phyloP scores from a whole-genome alignment of 2,888 invertebrate species.

The Apamea epomidion region DNA sequence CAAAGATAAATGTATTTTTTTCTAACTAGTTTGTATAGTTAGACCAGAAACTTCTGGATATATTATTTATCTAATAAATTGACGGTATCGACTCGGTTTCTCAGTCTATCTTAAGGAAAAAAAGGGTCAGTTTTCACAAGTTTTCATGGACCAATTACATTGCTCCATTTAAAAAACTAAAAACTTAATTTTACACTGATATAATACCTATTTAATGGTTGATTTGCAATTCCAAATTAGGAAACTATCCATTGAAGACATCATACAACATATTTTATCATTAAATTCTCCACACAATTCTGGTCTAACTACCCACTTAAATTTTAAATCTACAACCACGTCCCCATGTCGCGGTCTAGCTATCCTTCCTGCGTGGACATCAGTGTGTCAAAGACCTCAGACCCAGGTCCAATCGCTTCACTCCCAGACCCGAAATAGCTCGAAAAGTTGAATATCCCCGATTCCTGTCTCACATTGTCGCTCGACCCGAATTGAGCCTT shows the following conservation, averaged over 20 bases:
- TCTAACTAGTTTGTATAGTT: constrained; percentile 53
- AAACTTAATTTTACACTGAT: not conserved
- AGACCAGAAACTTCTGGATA: constrained; percentile 49
- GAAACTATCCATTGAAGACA: not conserved
- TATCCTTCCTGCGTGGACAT: constrained; percentile 86
- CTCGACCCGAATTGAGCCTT: constrained; percentile 86
- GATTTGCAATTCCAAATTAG: constrained; percentile 20
- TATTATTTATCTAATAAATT: constrained; percentile 20
- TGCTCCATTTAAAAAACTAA: constrained; percentile 3
- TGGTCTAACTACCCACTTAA: constrained; percentile 54
- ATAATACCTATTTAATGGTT: constrained; percentile 37
- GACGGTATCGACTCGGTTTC: not conserved
- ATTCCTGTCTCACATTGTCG: constrained; percentile 84
- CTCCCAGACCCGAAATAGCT: constrained; percentile 91
- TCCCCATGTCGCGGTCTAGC: constrained; percentile 81
- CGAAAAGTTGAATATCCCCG: constrained; percentile 91
- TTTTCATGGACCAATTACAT: constrained; percentile 17
- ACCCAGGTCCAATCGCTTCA: constrained; percentile 87
- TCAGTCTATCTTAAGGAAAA: constrained; percentile 4
- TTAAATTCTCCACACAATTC: constrained; percentile 12
- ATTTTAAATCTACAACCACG: constrained; percentile 78
- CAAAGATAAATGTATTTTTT: constrained; percentile 51
- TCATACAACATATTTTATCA: not conserved
- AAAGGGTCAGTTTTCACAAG: not conserved
- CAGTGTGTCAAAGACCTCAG: constrained; percentile 91